Percentiles rank a stretch among this genome's conserved stretches.
These are phyloP conservation scores for Drosophila histrio DNA, from an alignment of 2,888 invertebrate species.

Conservation along the genomic window DNA sequence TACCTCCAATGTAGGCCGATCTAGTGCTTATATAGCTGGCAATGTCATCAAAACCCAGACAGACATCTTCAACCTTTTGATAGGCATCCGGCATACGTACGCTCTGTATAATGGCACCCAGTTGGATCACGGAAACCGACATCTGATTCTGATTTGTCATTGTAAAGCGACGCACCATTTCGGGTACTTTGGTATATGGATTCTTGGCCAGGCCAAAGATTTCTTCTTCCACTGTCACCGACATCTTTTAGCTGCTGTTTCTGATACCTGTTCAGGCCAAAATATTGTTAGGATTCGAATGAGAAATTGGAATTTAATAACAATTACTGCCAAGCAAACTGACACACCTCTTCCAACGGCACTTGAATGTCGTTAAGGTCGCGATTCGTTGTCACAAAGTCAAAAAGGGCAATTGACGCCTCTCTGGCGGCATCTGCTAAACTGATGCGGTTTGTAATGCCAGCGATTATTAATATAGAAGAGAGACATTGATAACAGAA, in stretches of 20 bases:
- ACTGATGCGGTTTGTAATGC: constrained; percentile 19
- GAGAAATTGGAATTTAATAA: constrained; percentile 5
- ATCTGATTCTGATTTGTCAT: constrained; percentile 74
- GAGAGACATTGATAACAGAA: constrained; percentile 34
- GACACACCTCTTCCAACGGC: constrained; percentile 18
- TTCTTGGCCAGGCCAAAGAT: constrained; percentile 79
- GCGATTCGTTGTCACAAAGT: constrained; percentile 47
- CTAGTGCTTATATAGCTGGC: constrained; percentile 70
- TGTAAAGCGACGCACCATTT: constrained; percentile 78
- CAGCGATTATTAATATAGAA: constrained; percentile 1
- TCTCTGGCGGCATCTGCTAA: constrained; percentile 7
- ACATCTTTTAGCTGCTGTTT: constrained; percentile 41
- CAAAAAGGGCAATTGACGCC: constrained; percentile 48
- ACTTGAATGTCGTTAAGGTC: constrained; percentile 61
- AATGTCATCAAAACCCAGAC: constrained; percentile 92
- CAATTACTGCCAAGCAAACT: constrained; percentile 42
- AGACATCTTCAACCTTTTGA: constrained; percentile 90
- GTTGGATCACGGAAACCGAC: constrained; percentile 77
- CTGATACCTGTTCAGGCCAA: not conserved
- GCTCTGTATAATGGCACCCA: constrained; percentile 91
- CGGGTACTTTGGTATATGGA: constrained; percentile 73
- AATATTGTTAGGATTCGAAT: constrained; percentile 14
- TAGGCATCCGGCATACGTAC: constrained; percentile 90
- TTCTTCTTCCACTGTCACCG: constrained; percentile 75
- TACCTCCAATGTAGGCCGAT: constrained; percentile 94